Evolutionary conservation across 2,888 invertebrate species (phyloP).

Genomic region (Agapostemon virescens): DNA sequence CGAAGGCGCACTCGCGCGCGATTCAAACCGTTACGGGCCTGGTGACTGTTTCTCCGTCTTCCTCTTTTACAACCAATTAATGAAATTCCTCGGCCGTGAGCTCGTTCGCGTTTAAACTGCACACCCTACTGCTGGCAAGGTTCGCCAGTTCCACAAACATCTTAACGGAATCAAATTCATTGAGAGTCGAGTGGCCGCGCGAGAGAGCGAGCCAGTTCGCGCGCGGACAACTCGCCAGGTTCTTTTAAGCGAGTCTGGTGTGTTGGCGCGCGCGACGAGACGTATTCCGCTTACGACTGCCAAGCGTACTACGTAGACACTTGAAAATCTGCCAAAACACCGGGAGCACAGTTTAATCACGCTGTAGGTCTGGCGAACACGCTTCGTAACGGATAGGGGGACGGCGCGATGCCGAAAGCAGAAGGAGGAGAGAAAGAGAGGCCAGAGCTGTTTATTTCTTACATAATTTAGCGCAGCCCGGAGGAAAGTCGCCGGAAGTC

Average conservation of each 20-base stretch:
- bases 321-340: conserved; percentile 63
- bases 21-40: neutral
- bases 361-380: conserved; percentile 37
- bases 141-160: conserved; percentile 11
- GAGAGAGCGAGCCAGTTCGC: neutral
- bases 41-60: neutral
- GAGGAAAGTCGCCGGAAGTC: conserved; percentile 42
- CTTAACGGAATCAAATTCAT: conserved; percentile 27
- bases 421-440: neutral
- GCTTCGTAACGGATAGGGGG: conserved; percentile 38
- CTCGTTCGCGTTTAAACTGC: conserved; percentile 8
- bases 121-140: neutral
- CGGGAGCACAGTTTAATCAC: conserved; percentile 63
- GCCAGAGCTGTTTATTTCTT: conserved; percentile 65
- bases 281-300: conserved; percentile 16
- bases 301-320: conserved; percentile 23
- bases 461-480: conserved; percentile 65
- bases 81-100: conserved; percentile 12
- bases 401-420: neutral
- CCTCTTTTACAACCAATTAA: neutral
- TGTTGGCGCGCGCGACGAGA: neutral
- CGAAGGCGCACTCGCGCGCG: neutral
- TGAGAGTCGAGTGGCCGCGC: neutral
- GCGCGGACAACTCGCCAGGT: conserved; percentile 3
- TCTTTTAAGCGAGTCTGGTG: conserved; percentile 5